Percentiles rank a stretch among this genome's conserved stretches.
Evolutionary conservation across 2,888 invertebrate genomes (phyloP).

Genomic region (Melipona beecheii): DNA sequence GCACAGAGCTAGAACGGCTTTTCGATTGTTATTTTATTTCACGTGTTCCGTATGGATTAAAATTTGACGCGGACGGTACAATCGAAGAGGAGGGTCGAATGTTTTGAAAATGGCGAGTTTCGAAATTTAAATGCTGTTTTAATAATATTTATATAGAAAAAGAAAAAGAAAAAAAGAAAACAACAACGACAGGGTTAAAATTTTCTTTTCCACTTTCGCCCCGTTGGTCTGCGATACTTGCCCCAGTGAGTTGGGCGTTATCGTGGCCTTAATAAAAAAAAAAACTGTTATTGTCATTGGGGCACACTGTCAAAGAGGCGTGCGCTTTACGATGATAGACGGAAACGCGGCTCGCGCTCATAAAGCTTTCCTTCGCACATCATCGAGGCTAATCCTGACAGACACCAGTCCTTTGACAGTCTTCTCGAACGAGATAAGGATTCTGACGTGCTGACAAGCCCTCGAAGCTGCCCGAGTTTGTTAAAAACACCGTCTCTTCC

Average conservation of each 20-base stretch:
- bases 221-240: neutral
- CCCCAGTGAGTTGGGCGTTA: rapidly evolving
- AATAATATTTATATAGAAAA: too few species aligned
- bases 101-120: too few species aligned
- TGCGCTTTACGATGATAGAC: neutral
- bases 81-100: too few species aligned
- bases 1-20: neutral
- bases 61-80: neutral
- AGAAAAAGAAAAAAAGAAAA: too few species aligned
- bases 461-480: slow-evolving; percentile 6
- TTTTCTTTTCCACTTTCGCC: too few species aligned
- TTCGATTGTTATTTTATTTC: neutral
- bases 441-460: slow-evolving; percentile 25
- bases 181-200: neutral
- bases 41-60: neutral
- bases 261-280: too few species aligned
- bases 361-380: slow-evolving; percentile 2
- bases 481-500: neutral
- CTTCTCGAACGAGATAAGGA: slow-evolving; percentile 22
- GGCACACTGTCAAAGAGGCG: neutral
- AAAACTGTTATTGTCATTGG: neutral
- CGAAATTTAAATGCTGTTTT: too few species aligned
- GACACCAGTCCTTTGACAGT: slow-evolving; percentile 23
- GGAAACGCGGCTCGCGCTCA: slow-evolving; percentile 1
- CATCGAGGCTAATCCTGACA: slow-evolving; percentile 17